Evolutionary conservation across 2,888 invertebrate species (phyloP), one percentile per base, ranked within the genome.

Genomic region (Amorpha juglandis): DNA sequence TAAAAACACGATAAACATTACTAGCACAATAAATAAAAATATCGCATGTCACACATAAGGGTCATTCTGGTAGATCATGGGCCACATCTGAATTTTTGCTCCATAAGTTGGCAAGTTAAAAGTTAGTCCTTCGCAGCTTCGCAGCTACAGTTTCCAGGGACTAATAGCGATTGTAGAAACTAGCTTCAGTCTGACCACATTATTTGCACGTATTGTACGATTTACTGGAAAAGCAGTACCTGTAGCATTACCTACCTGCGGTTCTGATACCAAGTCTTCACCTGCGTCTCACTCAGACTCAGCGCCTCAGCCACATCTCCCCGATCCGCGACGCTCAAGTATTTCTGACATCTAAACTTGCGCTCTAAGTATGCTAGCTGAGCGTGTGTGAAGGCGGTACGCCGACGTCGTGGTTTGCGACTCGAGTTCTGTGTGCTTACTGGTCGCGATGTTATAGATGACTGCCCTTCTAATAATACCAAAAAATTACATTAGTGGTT

Each of bases 211-310:
- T 27, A 27, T 27, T 27, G 27, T 27, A 27, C 27, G 1, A 27
- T 27, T 27, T 27, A 27, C 27, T 27, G 27, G 27, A 27, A 27
- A 51, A 53, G 35, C n/a, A n/a, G 2, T 7, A 0, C 14, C n/a
- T n/a, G 12, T 35, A n/a, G 8, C 35, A 35, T 3, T 35, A 11
- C 38, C 4, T 77, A 97, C 97, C 97, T 95, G 87, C 97, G 94
- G 81, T 98, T 98, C 89, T 98, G 97, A 79, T 97, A 98, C 98
- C 98, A 98, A 1, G 98, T 98, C 91, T 98, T 98, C 64, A 98
- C 98, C 84, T 98, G 98, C 0, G 98, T 98, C 90, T 98, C 98
- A 47, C 98, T 97, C 35, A 98, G 94, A 79, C 96, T 97, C 33
- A 98, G 94, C 0, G 97, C 96, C 79, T 98, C 98, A 0, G 98